Percentiles rank a stretch among this genome's conserved stretches.
phyloP scores from a whole-genome alignment of 1,140 invertebrate genomes.

The Pogonomyrmex barbatus region DNA sequence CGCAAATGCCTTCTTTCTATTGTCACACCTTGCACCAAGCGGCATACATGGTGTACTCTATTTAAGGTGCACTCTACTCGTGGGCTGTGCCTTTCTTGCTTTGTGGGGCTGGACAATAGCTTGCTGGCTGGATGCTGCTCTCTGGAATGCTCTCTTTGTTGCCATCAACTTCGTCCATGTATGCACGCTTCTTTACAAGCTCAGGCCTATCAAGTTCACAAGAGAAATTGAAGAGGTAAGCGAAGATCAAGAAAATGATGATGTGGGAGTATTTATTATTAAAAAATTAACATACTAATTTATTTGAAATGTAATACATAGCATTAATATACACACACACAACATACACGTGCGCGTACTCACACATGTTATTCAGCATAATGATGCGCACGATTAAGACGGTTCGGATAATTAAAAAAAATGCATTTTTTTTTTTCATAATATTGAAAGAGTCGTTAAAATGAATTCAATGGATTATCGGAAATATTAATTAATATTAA shows the following conservation, averaged over 20 bases:
- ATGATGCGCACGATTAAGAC: no score
- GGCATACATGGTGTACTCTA: conserved; percentile 93
- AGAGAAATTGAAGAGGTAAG: conserved; percentile 94
- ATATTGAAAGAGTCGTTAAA: no score
- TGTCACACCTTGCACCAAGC: conserved; percentile 93
- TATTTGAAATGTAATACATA: conserved; percentile 7
- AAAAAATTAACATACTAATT: background rate
- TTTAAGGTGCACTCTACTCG: conserved; percentile 91
- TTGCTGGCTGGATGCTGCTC: conserved; percentile 93
- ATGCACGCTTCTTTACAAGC: conserved; percentile 92
- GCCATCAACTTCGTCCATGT: conserved; percentile 94
- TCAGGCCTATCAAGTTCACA: conserved; percentile 93
- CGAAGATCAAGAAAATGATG: conserved; percentile 55
- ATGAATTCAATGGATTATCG: no score
- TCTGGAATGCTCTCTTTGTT: conserved; percentile 95
- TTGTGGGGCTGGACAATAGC: conserved; percentile 94
- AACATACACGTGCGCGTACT: no score
- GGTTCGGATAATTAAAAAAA: no score
- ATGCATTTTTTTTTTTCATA: no score
- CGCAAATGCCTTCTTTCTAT: conserved; percentile 93
- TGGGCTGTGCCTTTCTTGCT: conserved; percentile 92
- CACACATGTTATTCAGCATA: no score
- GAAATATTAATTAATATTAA: no score
- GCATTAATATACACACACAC: background rate
- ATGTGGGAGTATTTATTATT: conserved; percentile 40